Base-by-base conservation (phyloP, 2,888 invertebrate genomes). In the Chirona hameri region DNA sequence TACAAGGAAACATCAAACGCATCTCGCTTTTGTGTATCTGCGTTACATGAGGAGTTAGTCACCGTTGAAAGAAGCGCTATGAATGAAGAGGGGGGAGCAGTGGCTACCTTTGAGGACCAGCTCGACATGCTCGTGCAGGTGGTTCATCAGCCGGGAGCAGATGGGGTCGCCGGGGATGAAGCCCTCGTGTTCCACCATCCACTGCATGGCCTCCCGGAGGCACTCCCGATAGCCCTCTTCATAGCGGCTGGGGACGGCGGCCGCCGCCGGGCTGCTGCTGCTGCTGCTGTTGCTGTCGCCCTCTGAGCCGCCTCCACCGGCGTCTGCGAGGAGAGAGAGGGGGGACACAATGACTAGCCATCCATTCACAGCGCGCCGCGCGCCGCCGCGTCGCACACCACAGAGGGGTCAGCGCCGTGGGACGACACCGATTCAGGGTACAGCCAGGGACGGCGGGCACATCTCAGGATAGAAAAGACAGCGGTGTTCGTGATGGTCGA, bases 171-270 rank as follows among this genome's bases (percentile, higher is more conserved):
- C 90, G 0, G 93, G 92, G 82, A 91, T 93, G 87, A 93, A 39
- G 93, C 3, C 94, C 86, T 95, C 94, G 15, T 93, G 92, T 87
- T 97, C 96, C 39, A 95, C 93, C 81, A 98, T 92, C 88, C 95
- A 98, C 86, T 95, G 92, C 89, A 97, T 93, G 0, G 94, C 93
- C 88, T 98, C 97, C 82, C 94, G 93, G 87, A 95, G 91, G 85
- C 97, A 97, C 88, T 97, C 97, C 87, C 95, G 94, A 89, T 93
- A 98, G 4, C 98, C 98, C 29, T 94, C 91, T 83, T 93, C 91
- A 88, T 69, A 69, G 69, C 29, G 69, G 14, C 24, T 69, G 69
- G 69, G 27, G 69, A 69, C 27, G 27, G 69, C 69, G 27, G 52
- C 52, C 15, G 18, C 52, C 52, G 12, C 52, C 52, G 12, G 15